phyloP scores from a whole-genome alignment of 2,888 invertebrate genomes.

The Timandra comae region DNA sequence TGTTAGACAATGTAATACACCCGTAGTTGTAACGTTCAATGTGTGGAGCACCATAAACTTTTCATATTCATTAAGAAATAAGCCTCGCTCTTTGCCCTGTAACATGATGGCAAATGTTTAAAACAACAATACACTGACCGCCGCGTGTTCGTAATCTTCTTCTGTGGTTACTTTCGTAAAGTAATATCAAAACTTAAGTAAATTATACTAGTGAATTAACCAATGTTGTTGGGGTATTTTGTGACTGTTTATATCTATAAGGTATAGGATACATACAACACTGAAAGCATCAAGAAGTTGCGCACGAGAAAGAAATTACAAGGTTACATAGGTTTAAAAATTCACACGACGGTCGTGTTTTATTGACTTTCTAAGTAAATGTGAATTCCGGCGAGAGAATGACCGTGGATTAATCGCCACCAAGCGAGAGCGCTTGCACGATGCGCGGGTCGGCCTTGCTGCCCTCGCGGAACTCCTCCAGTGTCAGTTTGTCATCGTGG shows the following conservation, averaged over 20 bases:
- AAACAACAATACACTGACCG: conserved; percentile 18
- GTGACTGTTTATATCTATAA: no score
- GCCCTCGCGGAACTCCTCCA: conserved; percentile 97
- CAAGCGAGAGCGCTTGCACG: conserved; percentile 94
- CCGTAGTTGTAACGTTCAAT: no score
- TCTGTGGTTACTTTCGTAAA: no score
- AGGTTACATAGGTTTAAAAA: no score
- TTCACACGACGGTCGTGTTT: conserved; percentile 35
- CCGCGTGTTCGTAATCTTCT: conserved; percentile 24
- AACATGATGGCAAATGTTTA: conserved; percentile 50
- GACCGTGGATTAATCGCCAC: conserved; percentile 81
- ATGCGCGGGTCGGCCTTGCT: conserved; percentile 99
- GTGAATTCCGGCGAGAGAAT: conserved; percentile 73
- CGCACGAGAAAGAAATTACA: neutral
- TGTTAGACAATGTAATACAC: no score
- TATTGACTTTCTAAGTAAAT: conserved; percentile 49
- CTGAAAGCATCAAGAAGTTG: no score
- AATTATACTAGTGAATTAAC: no score
- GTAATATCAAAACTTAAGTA: no score
- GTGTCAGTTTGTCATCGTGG: conserved; percentile 95
- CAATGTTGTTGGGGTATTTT: no score
- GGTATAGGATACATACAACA: no score
- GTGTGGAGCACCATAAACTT: no score
- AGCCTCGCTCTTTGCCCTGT: conserved; percentile 35
- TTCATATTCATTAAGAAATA: no score